A percentile compares a stretch with the other conserved stretches of the same genome.
phyloP scores from a whole-genome alignment of 1,140 invertebrate species.

The Halesus radiatus region DNA sequence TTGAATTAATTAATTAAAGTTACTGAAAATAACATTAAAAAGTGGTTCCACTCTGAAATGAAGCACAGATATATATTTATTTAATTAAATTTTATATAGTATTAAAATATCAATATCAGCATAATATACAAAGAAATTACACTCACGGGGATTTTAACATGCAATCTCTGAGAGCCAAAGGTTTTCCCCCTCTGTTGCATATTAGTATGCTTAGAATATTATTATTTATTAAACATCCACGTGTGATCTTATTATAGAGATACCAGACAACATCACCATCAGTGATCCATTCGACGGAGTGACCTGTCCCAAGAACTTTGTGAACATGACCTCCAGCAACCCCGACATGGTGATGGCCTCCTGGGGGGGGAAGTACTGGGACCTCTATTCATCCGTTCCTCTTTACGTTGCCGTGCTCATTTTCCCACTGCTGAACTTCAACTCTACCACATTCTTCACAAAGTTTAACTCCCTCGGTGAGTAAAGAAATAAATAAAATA shows the following conservation, averaged over 20 bases:
- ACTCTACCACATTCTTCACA: slow-evolving; percentile 91
- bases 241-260: slow-evolving; percentile 30
- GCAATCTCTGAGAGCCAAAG: too few species aligned
- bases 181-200: too few species aligned
- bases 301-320: slow-evolving; percentile 27
- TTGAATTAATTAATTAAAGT: too few species aligned
- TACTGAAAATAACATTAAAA: too few species aligned
- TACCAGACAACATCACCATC: slow-evolving; percentile 44
- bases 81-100: too few species aligned
- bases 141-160: too few species aligned
- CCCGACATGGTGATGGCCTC: slow-evolving; percentile 56
- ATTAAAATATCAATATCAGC: too few species aligned
- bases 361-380: slow-evolving; percentile 72
- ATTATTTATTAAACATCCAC: too few species aligned
- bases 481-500: slow-evolving; percentile 58
- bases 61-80: too few species aligned
- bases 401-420: slow-evolving; percentile 83
- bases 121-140: too few species aligned
- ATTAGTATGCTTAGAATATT: too few species aligned
- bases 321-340: slow-evolving; percentile 38
- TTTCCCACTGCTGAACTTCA: slow-evolving; percentile 88
- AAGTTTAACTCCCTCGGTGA: slow-evolving; percentile 94
- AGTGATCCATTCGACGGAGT: slow-evolving; percentile 43
- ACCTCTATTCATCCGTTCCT: slow-evolving; percentile 84
- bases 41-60: too few species aligned